Percentiles rank a stretch among this genome's conserved stretches.
These are phyloP conservation scores for Capromys pilorides DNA, from an alignment of 2,797 vertebrate genomes.

Conservation along the genomic window DNA sequence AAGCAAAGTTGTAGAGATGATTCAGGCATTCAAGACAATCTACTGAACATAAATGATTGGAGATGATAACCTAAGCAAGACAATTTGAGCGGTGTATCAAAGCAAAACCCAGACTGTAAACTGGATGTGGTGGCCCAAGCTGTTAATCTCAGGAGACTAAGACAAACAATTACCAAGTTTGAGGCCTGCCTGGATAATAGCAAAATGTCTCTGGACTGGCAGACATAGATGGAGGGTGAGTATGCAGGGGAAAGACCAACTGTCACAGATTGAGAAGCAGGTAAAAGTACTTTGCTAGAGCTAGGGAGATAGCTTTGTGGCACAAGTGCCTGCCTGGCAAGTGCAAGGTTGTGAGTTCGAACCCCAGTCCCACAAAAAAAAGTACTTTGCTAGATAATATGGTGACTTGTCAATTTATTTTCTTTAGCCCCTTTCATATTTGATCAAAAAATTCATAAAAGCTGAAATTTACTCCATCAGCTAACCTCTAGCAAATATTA, in stretches of 20 bases:
- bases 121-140: background rate
- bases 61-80: background rate
- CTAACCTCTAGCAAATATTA: background rate
- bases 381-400: background rate
- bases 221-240: background rate
- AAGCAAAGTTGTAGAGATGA: background rate
- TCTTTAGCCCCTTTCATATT: background rate
- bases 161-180: background rate
- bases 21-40: background rate
- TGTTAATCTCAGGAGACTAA: background rate
- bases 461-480: constrained; percentile 9
- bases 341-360: too few relatives aligned
- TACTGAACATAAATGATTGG: background rate
- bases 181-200: background rate
- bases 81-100: background rate
- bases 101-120: background rate
- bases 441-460: constrained; percentile 25
- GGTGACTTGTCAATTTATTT: background rate
- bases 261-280: background rate
- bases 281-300: background rate
- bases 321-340: too few relatives aligned
- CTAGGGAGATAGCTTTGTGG: too few relatives aligned
- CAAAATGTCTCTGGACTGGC: background rate
- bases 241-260: background rate
- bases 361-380: background rate